Base-by-base conservation (phyloP, 2,113 vertebrate genomes). In the Solea solea region DNA sequence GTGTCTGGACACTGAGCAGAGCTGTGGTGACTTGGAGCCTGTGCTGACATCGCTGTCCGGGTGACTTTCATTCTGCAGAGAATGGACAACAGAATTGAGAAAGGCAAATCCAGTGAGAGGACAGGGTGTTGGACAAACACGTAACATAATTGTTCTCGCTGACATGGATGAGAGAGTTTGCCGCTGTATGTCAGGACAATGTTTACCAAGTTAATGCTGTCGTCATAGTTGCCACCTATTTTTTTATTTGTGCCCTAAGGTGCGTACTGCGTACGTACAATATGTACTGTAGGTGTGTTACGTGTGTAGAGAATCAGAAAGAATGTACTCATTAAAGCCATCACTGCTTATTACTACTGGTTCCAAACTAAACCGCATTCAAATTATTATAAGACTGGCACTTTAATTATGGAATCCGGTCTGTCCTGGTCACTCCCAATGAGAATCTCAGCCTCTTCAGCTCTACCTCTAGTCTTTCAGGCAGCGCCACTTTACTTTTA, bases 21-120 rank as follows among this genome's bases (percentile, higher is more conserved):
- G 65, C 11, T 2, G 66, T 1, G 75, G 68, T 6, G 78, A 61
- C 34, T 77, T 83, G 9, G 64, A 49, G 51, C 7, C 25, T 0
- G 3, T 5, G 9, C 0, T 62, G 55, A 39, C 60, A 10, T 67
- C 62, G 70, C 64, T 76, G 6, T 85, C 80, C 7, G 70, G 8
- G 1, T 74, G 84, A 59, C 68, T 79, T 42, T 65, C 85, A 27
- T 89, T 83, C 90, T 91, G 57, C 63, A 64, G 25, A 28, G 40
- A 70, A 71, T 0, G 57, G 10, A 60, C 4, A 45, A 42, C 46
- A 65, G 7, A 11, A 14, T 0, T 0, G 53, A 28, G 9, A 1
- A 8, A n/a, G 0, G 55, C 0, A 16, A 14, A 34, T 1, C 46
- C 42, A 34, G 27, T 2, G 57, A 64, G 10, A 46, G 52, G 5